Evolutionary conservation across 2,888 invertebrate species (phyloP), one percentile per base, ranked within the genome.

Genomic region (Torymus aiolomorphi): DNA sequence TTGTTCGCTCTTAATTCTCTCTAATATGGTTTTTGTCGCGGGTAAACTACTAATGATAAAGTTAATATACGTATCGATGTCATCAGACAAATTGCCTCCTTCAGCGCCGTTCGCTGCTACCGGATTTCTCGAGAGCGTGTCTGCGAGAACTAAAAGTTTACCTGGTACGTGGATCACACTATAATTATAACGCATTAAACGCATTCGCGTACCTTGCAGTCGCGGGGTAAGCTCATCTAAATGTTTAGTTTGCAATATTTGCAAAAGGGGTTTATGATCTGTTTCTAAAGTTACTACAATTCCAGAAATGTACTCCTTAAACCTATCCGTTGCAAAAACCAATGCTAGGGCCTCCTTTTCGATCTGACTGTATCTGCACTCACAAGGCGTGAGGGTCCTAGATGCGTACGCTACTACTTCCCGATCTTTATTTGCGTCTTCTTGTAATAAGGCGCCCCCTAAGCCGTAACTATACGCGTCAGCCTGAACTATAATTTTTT

Each of bases 241-340:
- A 20, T 85, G 78, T 80, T 89, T 90, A 2, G 85, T 84, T 71
- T 86, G 84, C 13, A 91, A 65, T 2, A 90, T 77, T 20, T 87
- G 81, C 1, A 89, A 73, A 5, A 89, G 79, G 0, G 89, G 89
- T 78, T 88, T 89, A 83, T 90, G 89, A 80, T 91, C 89, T 0
- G 89, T 91, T 81, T 86, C 84, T 2, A 90, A 69, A 18, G 65
- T 75, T 63, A 90, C 84, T 31, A 83, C 65, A 42, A 82, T 82
- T 10, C 88, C 88, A 8, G 82, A 78, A 16, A 57, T 57, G 13
- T 2, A 57, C 2, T n/a, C 57, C 13, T 57, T 57, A 3, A 24
- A 24, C 3, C 24, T 2, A 2, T 24, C 24, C 3, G 24, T 3
- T 24, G 2, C 24, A 3, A 24, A 24, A 24, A 3, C 24, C 3